Evolutionary conservation across 2,797 vertebrate genomes (phyloP), one percentile per base, ranked within the genome.

Genomic region (Chanos chanos): DNA sequence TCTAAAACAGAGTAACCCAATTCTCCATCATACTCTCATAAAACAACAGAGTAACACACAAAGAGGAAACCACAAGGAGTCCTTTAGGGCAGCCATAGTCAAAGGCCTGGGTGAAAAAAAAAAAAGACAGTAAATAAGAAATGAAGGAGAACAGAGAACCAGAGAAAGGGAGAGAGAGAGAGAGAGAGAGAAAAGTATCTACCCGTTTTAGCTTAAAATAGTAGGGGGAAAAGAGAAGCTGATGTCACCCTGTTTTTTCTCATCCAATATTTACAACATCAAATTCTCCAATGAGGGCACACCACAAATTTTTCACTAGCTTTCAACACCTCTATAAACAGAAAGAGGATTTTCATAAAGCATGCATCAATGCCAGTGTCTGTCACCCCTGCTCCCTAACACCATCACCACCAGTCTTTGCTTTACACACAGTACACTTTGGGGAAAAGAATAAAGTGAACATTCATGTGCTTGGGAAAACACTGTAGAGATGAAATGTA

Each of bases 1-100:
- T 61, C 30, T 63, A 80, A 82, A 85, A 75, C 79, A 74, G 43
- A 27, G 71, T 52, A 82, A 78, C 60, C 52, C 64, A 61, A 73
- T 71, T 83, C 72, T 72, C 67, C 64, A 81, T 80, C 82, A 78
- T 76, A 73, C 68, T 71, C 75, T 73, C 74, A 40, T 66, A 76
- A 76, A 81, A 77, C 68, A 79, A 65, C 62, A 56, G 49, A 31
- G 72, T 49, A 21, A 34, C 57, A 56, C 61, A 69, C 76, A 62
- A 61, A 72, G 75, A 77, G 68, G 79, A 81, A 81, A 72, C 24
- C 13, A 25, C 56, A 45, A 21, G n/a, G 55, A 40, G 51, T 62
- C 50, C 58, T 67, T 39, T 21, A 57, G 24, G 45, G 16, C 58
- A 37, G 16, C 37, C 58, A 15, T 5, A 21, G 13, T 50, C 18